phyloP scores from a whole-genome alignment of 2,888 invertebrate genomes.

The Drosophila merina region DNA sequence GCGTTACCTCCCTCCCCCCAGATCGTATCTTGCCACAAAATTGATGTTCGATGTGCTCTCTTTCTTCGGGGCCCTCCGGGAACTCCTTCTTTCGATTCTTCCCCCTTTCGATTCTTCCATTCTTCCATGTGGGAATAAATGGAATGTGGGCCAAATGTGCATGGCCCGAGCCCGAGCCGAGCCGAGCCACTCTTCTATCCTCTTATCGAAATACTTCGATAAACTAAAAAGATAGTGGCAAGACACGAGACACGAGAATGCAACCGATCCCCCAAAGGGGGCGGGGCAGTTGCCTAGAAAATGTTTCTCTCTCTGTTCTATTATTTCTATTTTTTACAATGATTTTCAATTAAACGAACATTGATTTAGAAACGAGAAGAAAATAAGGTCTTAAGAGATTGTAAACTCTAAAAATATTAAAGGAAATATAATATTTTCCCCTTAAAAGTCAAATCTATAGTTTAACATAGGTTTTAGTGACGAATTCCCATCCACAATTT shows the following conservation, averaged over 20 bases:
- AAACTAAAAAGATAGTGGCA: conserved; percentile 46
- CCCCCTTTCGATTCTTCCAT: neutral
- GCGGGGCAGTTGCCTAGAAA: neutral
- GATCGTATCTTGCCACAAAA: conserved; percentile 38
- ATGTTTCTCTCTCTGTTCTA: neutral
- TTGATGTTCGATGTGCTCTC: conserved; percentile 39
- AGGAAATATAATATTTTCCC: neutral
- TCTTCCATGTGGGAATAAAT: conserved; percentile 34
- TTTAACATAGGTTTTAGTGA: neutral
- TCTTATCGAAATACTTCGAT: conserved; percentile 48
- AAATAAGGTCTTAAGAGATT: neutral
- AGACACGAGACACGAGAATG: conserved; percentile 29
- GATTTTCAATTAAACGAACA: conserved; percentile 1
- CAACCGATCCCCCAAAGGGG: neutral
- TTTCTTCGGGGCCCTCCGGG: conserved; percentile 4
- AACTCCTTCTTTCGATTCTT: conserved; percentile 3
- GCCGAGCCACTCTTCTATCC: conserved; percentile 9
- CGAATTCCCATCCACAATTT: conserved; percentile 4
- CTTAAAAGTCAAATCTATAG: neutral
- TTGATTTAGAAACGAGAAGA: neutral
- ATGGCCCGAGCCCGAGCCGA: conserved; percentile 24
- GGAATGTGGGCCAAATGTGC: conserved; percentile 73
- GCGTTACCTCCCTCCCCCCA: neutral
- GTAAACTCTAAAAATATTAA: neutral
- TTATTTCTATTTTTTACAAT: neutral